Percentiles rank a stretch among this genome's conserved stretches.
Conservation (phyloP, 1,140 invertebrate genomes). For the Whitmania pigra region DNA sequence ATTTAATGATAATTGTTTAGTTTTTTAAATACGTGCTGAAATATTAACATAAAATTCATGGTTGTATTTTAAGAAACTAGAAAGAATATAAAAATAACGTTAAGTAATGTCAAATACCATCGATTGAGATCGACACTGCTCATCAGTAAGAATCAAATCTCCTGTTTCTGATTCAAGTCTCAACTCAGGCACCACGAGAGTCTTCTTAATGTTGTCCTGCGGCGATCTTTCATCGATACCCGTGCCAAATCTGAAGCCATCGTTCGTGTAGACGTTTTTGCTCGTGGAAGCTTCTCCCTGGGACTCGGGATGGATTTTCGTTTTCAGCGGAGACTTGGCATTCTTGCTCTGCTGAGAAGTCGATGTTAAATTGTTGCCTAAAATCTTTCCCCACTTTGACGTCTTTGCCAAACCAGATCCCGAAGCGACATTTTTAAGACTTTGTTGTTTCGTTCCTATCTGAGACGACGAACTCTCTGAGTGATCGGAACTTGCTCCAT, state of each 20-base stretch:
- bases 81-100: too few species aligned
- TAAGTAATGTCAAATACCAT: neutral
- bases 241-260: neutral
- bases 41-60: too few species aligned
- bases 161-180: neutral
- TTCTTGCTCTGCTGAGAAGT: neutral
- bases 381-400: conserved; percentile 33
- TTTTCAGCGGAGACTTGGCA: neutral
- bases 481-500: conserved; percentile 27
- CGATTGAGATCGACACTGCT: neutral
- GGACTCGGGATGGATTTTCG: neutral
- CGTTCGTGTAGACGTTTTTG: neutral
- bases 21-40: too few species aligned
- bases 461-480: conserved; percentile 44
- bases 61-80: too few species aligned
- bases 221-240: neutral
- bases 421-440: conserved; percentile 45
- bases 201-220: neutral
- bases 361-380: conserved; percentile 27
- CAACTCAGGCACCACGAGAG: neutral
- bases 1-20: too few species aligned
- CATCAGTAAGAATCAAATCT: neutral
- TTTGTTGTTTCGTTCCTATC: conserved; percentile 62
- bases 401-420: conserved; percentile 28
- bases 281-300: neutral